Conservation (phyloP, 2,113 vertebrate genomes). For the Panthera tigris region DNA sequence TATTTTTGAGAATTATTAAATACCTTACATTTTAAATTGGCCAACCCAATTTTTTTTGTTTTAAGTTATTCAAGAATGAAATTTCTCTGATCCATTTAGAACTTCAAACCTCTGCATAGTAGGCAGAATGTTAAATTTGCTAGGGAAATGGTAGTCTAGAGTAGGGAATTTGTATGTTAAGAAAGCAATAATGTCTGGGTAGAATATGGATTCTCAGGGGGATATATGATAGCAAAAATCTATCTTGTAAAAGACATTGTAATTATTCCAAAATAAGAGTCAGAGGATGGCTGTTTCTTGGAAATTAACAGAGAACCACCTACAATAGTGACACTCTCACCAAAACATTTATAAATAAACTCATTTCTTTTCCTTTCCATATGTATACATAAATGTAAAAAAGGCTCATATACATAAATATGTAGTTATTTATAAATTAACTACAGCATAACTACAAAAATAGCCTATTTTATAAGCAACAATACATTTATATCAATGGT, state of each 20-base stretch:
- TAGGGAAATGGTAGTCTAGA: not conserved
- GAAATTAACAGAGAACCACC: not conserved
- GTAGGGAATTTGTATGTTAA: not conserved
- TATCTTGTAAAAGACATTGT: not conserved
- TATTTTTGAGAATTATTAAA: slow-evolving; percentile 15
- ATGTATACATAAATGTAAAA: not conserved
- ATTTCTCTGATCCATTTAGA: not conserved
- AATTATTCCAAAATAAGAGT: slow-evolving; percentile 2
- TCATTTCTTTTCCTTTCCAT: not conserved
- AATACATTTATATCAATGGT: not conserved
- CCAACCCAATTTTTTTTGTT: not conserved
- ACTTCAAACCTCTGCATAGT: slow-evolving; percentile 3
- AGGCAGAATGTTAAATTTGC: slow-evolving; percentile 22
- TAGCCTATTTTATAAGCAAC: slow-evolving; percentile 16
- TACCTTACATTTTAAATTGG: not conserved
- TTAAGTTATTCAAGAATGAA: not conserved
- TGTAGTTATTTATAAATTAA: not conserved
- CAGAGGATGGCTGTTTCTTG: not conserved
- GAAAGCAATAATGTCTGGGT: not conserved
- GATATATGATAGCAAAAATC: not conserved
- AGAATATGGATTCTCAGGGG: not conserved
- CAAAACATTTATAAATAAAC: not conserved
- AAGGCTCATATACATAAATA: not conserved
- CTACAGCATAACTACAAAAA: not conserved
- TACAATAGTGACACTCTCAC: not conserved